Evolutionary conservation across 2,888 invertebrate genomes (phyloP), one percentile per base, ranked within the genome.

Genomic region (Drosophila mettleri): DNA sequence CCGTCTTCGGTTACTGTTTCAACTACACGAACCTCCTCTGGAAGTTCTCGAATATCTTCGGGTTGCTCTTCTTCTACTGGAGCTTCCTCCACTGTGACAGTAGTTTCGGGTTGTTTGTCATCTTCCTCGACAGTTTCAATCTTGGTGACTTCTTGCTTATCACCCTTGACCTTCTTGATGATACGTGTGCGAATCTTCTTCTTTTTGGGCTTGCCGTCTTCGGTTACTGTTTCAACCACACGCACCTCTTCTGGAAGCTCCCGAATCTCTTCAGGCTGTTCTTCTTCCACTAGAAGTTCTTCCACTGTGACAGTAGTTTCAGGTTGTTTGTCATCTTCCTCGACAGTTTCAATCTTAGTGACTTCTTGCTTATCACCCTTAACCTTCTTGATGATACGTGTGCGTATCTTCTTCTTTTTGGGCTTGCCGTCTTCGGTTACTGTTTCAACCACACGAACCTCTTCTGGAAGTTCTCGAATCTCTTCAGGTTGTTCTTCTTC

Each of bases 71-170:
- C 43, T 12, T 46, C 46, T 2, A 46, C 8, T 4, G 46, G 46
- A 1, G 14, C 6, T 29, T 46, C 46, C 20, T 46, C 20, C 2
- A 46, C 46, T 7, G 46, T 46, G 18, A 46, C 46, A 1, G 46
- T 46, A 14, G 46, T 31, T 18, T 46, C 46, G 7, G 46, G 46
- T 20, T 31, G 18, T 2, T 54, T 54, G 54, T 61, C 61, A 54
- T 61, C 61, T 16, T 61, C 61, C 18, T 61, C 61, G 18, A 61
- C 31, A 31, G 61, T 61, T 61, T 61, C 54, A 22, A 61, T 61
- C 46, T 61, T 61, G 31, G 54, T 61, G 18, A 61, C 61, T 18
- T 61, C 61, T 54, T 61, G 61, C 12, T 61, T 61, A 31, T 61
- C 54, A 9, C 61, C 61, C 54, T 61, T 61, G 4, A 61, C 61